Percentiles rank a stretch among this genome's conserved stretches.
Evolutionary conservation across 1,140 invertebrate genomes (phyloP).

Genomic region (Helicoverpa armigera): DNA sequence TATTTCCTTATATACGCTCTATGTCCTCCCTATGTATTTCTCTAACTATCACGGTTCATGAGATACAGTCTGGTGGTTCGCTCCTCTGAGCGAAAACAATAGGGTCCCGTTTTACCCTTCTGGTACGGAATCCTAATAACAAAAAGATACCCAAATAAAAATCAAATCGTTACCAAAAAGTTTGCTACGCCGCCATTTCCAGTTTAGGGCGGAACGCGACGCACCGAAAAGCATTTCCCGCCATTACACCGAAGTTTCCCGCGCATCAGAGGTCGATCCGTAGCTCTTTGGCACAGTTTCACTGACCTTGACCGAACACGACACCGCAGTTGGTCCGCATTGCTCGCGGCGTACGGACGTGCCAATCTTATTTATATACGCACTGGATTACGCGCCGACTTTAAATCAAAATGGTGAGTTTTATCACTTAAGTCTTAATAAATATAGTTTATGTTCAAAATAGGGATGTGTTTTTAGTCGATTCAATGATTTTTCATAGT

Average conservation of each 20-base stretch:
- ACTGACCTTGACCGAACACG: slow-evolving; percentile 75
- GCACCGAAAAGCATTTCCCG: slow-evolving; percentile 54
- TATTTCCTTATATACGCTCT: too few species aligned
- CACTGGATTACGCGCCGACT: slow-evolving; percentile 60
- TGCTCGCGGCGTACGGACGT: slow-evolving; percentile 62
- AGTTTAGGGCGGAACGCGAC: slow-evolving; percentile 24
- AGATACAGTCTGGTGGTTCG: too few species aligned
- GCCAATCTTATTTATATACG: slow-evolving; percentile 37
- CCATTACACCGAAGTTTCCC: slow-evolving; percentile 72
- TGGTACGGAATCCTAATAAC: too few species aligned
- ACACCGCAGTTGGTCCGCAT: slow-evolving; percentile 75
- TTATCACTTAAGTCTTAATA: slow-evolving; percentile 22
- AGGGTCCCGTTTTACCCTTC: too few species aligned
- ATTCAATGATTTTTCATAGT: neutral
- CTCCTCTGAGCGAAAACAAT: too few species aligned
- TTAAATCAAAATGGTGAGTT: slow-evolving; percentile 75
- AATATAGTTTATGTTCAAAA: neutral
- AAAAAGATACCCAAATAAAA: neutral
- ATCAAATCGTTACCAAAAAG: neutral
- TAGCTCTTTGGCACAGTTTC: slow-evolving; percentile 77
- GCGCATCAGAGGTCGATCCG: slow-evolving; percentile 70
- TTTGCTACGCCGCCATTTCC: slow-evolving; percentile 34
- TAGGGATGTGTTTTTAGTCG: neutral
- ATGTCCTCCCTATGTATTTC: too few species aligned
- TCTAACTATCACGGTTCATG: too few species aligned